phyloP scores from a whole-genome alignment of 2,888 invertebrate genomes.

The Lasioglossum calceatum region DNA sequence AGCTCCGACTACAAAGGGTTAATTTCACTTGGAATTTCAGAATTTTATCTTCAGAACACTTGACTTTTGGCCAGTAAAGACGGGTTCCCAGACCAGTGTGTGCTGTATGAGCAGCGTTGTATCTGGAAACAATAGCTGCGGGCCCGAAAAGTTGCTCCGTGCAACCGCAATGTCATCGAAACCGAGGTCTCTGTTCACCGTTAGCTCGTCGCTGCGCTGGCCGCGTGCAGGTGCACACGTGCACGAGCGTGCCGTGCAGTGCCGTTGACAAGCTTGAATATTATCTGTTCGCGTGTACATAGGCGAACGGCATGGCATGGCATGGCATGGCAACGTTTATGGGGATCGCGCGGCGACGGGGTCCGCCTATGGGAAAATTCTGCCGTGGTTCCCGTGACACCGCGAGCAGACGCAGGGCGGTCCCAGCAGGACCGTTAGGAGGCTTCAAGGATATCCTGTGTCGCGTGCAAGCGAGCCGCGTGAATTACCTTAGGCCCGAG shows the following conservation, averaged over 20 bases:
- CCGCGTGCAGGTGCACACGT: conserved; percentile 41
- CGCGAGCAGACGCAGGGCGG: conserved; percentile 62
- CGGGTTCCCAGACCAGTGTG: too few relatives aligned
- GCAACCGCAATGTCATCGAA: conserved; percentile 39
- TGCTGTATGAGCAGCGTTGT: not conserved
- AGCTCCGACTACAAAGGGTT: too few relatives aligned
- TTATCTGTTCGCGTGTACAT: conserved; percentile 57
- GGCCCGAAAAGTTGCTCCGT: conserved; percentile 2
- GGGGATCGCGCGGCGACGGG: conserved; percentile 49
- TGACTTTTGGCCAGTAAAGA: too few relatives aligned
- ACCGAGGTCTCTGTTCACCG: conserved; percentile 41
- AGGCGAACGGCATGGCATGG: conserved; percentile 6
- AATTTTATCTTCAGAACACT: too few relatives aligned
- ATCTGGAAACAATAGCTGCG: not conserved
- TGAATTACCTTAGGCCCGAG: conserved; percentile 75
- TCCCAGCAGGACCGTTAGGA: conserved; percentile 78
- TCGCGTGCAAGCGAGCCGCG: conserved; percentile 80
- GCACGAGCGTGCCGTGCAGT: conserved; percentile 37
- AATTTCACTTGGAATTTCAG: too few relatives aligned
- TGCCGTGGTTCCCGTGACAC: conserved; percentile 72
- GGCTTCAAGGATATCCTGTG: conserved; percentile 83
- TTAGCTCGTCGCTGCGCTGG: conserved; percentile 29
- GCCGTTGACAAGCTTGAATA: conserved; percentile 57
- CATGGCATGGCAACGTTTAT: not conserved
- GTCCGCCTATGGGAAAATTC: conserved; percentile 78